Evolutionary conservation across 1,140 invertebrate species (phyloP).

Genomic region (Drosophila sp.): DNA sequence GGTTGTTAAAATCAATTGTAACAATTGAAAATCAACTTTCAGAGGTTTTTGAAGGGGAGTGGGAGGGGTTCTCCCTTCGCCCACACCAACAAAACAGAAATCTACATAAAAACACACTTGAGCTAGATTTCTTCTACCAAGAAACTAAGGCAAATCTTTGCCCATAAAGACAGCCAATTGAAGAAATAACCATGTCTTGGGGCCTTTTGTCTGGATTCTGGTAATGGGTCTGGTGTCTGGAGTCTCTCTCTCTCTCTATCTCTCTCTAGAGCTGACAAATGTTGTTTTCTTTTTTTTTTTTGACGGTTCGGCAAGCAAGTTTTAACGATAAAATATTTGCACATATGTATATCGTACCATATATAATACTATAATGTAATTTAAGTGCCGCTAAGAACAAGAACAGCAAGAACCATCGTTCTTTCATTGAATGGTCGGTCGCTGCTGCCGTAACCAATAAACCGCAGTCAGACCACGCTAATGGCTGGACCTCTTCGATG

Average conservation of each 20-base stretch:
- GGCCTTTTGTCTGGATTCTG: conserved; percentile 23
- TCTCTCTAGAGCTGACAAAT: conserved; percentile 20
- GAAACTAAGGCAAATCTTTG: conserved; percentile 31
- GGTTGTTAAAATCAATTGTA: conserved; percentile 66
- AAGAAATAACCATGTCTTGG: conserved; percentile 25
- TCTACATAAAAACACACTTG: conserved; percentile 77
- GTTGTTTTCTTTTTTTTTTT: conserved; percentile 5
- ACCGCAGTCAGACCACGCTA: conserved; percentile 63
- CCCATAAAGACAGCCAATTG: conserved; percentile 34
- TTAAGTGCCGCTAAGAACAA: conserved; percentile 53
- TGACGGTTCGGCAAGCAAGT: conserved; percentile 50
- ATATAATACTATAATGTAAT: conserved; percentile 68
- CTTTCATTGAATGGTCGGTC: conserved; percentile 33
- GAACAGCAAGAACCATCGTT: conserved; percentile 25
- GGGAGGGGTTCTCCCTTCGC: conserved; percentile 1
- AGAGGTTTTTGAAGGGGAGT: not conserved
- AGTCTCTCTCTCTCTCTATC: conserved; percentile 8
- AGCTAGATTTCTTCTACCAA: conserved; percentile 55
- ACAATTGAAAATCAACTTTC: conserved; percentile 69
- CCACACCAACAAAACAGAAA: conserved; percentile 32
- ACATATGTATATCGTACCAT: conserved; percentile 79
- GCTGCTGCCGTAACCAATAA: conserved; percentile 67
- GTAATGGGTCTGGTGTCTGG: not conserved
- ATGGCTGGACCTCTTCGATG: conserved; percentile 42
- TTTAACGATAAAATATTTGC: conserved; percentile 78